phyloP scores from a whole-genome alignment of 2,888 invertebrate genomes.

The Cheilosia variabilis region DNA sequence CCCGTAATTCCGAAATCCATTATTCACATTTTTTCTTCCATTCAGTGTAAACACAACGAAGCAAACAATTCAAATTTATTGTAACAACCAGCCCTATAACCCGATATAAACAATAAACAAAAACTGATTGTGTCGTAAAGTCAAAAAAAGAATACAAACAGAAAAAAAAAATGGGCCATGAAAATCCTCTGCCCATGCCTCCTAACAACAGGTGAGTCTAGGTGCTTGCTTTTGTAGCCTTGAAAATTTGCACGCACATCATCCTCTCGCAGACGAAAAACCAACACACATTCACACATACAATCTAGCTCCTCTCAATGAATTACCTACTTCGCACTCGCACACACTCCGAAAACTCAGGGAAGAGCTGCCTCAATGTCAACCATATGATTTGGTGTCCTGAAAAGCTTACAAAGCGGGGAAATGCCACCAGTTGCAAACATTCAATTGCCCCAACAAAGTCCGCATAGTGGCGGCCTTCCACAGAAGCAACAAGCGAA shows the following conservation, averaged over 20 bases:
- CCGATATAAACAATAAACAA: slow-evolving; percentile 70
- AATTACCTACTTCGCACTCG: neutral
- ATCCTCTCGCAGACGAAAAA: slow-evolving; percentile 37
- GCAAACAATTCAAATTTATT: slow-evolving; percentile 68
- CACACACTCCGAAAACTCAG: neutral
- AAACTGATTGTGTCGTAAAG: slow-evolving; percentile 71
- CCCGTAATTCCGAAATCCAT: slow-evolving; percentile 35
- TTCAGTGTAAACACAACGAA: slow-evolving; percentile 46
- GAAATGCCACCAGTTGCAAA: slow-evolving; percentile 72
- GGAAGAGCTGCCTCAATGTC: slow-evolving; percentile 37
- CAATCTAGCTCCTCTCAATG: neutral
- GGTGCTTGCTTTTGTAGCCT: slow-evolving; percentile 63
- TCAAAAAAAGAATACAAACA: slow-evolving; percentile 30
- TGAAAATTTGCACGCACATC: slow-evolving; percentile 59
- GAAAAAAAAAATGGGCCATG: slow-evolving; percentile 28
- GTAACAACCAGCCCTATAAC: slow-evolving; percentile 53
- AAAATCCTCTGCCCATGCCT: slow-evolving; percentile 42
- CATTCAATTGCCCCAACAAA: slow-evolving; percentile 11
- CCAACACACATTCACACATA: neutral
- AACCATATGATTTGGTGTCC: slow-evolving; percentile 48
- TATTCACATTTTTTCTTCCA: slow-evolving; percentile 55
- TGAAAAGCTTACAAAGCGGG: slow-evolving; percentile 40
- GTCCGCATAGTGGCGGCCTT: slow-evolving; percentile 15
- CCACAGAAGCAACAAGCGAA: slow-evolving; percentile 65
- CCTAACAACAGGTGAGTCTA: slow-evolving; percentile 69